These are phyloP conservation scores for Drosophila burlai DNA, from an alignment of 1,140 invertebrate genomes.

Conservation along the genomic window DNA sequence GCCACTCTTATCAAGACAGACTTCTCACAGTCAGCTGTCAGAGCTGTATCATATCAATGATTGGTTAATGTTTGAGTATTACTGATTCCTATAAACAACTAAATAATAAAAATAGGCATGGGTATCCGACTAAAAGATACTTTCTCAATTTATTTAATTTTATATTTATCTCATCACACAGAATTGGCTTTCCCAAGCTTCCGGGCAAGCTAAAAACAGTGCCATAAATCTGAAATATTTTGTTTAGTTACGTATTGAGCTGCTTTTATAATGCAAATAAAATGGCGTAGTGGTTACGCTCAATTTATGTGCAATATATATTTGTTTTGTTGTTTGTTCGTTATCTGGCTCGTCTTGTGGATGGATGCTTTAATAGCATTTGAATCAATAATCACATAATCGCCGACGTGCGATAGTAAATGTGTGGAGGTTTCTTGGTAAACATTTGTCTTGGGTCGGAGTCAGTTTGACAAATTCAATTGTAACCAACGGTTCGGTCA, in stretches of 20 bases:
- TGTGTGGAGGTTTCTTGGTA: conserved; percentile 18
- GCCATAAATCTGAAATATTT: neutral
- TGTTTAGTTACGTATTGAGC: neutral
- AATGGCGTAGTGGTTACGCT: neutral
- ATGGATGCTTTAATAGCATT: conserved; percentile 31
- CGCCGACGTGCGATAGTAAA: conserved; percentile 14
- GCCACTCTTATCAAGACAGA: neutral
- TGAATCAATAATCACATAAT: conserved; percentile 35
- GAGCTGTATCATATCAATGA: neutral
- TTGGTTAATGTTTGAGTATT: neutral
- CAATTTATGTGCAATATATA: conserved; percentile 10
- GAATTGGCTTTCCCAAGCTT: neutral
- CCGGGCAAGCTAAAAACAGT: neutral
- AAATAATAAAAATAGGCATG: neutral
- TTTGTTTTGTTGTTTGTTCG: neutral
- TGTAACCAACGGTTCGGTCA: neutral
- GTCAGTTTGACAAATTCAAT: conserved; percentile 14
- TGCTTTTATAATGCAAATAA: neutral
- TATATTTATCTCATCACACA: neutral
- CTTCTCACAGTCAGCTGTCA: neutral
- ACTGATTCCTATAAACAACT: neutral
- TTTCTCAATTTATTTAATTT: neutral
- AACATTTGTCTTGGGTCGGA: neutral
- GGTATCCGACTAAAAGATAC: neutral
- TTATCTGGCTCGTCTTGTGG: conserved; percentile 23